Conservation (phyloP, 2,113 vertebrate species). For the Perccottus glenii region DNA sequence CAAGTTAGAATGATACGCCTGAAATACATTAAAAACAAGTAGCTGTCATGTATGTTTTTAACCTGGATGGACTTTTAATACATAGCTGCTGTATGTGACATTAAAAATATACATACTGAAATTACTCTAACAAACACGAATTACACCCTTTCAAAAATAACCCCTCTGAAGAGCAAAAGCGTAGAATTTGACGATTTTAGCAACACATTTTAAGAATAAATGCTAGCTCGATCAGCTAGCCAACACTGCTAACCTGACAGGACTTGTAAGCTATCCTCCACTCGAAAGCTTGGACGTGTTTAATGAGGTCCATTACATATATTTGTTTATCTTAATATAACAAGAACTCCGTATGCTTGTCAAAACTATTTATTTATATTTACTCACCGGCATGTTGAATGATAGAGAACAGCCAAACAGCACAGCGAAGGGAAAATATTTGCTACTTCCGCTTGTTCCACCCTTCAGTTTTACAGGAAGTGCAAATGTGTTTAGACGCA, state of each 20-base stretch:
- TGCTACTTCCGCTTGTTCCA: slow-evolving; percentile 80
- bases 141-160: too few species aligned
- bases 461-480: slow-evolving; percentile 78
- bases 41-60: slow-evolving; percentile 9
- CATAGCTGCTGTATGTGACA: too few species aligned
- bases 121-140: too few species aligned
- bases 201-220: not conserved
- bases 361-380: not conserved
- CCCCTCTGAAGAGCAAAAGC: not conserved
- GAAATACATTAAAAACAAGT: not conserved
- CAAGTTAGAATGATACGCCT: slow-evolving; percentile 96
- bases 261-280: slow-evolving; percentile 18
- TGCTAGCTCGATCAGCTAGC: slow-evolving; percentile 44
- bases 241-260: slow-evolving; percentile 37
- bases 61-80: not conserved
- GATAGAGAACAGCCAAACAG: slow-evolving; percentile 48
- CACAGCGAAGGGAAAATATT: slow-evolving; percentile 42
- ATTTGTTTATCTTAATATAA: not conserved
- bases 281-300: not conserved
- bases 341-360: rapidly evolving
- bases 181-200: not conserved
- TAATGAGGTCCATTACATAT: not conserved
- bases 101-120: too few species aligned
- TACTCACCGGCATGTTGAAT: slow-evolving; percentile 87
- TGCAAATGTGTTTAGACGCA: not conserved